Evolutionary conservation across 2,888 invertebrate genomes (phyloP).

Genomic region (Stenoptilia bipunctidactyla): DNA sequence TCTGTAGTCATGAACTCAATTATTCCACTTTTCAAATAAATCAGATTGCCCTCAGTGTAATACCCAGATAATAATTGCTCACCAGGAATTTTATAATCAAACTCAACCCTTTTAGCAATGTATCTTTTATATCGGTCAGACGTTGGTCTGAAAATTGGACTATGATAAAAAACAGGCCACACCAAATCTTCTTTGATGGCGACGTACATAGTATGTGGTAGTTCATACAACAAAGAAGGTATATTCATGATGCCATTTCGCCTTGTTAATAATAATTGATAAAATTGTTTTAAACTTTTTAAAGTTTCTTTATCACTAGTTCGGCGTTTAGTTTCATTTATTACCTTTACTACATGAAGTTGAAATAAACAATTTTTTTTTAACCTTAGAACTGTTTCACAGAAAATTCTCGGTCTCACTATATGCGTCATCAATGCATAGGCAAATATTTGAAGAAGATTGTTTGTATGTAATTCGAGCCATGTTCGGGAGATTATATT

Average conservation of each 20-base stretch:
- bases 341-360: not conserved
- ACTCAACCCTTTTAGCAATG: not conserved
- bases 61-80: slow-evolving; percentile 5
- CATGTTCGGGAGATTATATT: no score
- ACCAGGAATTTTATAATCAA: slow-evolving; percentile 3
- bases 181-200: slow-evolving; percentile 5
- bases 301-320: not conserved
- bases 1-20: slow-evolving; percentile 7
- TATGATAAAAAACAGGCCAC: slow-evolving; percentile 9
- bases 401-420: slow-evolving; percentile 1
- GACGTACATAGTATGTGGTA: slow-evolving; percentile 3
- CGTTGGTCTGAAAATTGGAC: slow-evolving; percentile 7
- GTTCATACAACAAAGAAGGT: not conserved
- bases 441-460: not conserved
- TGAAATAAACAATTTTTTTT: not conserved
- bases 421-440: not conserved
- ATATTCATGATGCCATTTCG: slow-evolving; percentile 1
- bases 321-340: not conserved
- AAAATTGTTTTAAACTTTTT: slow-evolving; percentile 1
- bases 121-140: slow-evolving; percentile 4
- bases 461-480: no score
- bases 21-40: slow-evolving; percentile 6
- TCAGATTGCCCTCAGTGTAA: not conserved
- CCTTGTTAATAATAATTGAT: slow-evolving; percentile 1
- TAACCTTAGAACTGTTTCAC: not conserved